These are phyloP conservation scores for Phyllostomus discolor DNA, from an alignment of 2,113 vertebrate genomes.

Conservation along the genomic window DNA sequence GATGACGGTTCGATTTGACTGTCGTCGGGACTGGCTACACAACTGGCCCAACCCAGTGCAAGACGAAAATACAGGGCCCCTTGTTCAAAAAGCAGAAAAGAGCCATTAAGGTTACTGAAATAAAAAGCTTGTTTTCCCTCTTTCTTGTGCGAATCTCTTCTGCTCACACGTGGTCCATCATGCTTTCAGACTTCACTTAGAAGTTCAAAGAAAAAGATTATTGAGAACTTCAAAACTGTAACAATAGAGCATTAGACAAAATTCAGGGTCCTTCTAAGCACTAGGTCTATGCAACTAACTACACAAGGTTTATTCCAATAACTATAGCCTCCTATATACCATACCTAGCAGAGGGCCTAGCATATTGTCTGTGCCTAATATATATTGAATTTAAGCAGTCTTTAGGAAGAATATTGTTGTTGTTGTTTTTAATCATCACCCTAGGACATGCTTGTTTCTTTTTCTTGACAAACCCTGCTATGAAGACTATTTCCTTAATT, in stretches of 20 bases:
- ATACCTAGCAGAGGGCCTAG: background rate
- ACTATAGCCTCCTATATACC: background rate
- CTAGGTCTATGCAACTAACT: background rate
- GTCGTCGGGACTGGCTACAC: background rate
- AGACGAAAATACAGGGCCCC: background rate
- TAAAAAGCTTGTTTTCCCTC: background rate
- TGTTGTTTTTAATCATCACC: too few species aligned
- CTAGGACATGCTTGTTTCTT: background rate
- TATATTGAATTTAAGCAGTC: background rate
- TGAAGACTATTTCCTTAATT: background rate
- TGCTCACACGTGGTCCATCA: background rate
- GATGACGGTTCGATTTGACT: background rate
- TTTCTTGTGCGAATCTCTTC: background rate
- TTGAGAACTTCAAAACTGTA: background rate
- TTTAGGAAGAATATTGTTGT: background rate
- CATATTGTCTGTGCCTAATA: background rate
- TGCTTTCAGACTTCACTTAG: background rate
- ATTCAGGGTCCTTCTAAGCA: background rate
- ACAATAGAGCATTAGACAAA: background rate
- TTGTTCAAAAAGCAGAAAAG: background rate
- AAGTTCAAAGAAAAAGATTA: background rate
- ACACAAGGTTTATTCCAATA: background rate
- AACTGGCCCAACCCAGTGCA: background rate
- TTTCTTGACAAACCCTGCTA: background rate
- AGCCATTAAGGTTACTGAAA: background rate